A percentile compares a stretch with the other conserved stretches of the same genome.
Evolutionary conservation across 2,888 invertebrate genomes (phyloP).

Genomic region (Apamea epomidion): DNA sequence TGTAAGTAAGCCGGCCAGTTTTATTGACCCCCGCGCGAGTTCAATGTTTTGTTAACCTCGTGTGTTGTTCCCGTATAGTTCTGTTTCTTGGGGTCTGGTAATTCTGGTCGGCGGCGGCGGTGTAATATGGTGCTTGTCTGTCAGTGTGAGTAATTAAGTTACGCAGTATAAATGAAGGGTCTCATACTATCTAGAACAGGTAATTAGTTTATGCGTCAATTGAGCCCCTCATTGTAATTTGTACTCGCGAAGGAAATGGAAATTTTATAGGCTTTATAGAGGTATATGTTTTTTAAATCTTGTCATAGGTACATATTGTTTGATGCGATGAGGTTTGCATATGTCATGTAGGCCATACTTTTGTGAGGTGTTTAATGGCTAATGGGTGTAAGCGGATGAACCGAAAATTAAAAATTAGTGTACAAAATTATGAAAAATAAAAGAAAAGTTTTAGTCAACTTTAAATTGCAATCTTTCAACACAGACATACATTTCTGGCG

Average conservation of each 20-base stretch:
- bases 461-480: too few relatives aligned
- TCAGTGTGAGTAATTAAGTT: constrained; percentile 87
- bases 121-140: constrained; percentile 78
- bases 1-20: constrained; percentile 73
- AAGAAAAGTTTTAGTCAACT: too few relatives aligned
- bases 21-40: constrained; percentile 72
- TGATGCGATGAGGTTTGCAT: background rate
- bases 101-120: constrained; percentile 67
- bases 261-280: constrained; percentile 30
- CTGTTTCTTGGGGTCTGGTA: constrained; percentile 63
- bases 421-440: background rate
- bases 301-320: background rate
- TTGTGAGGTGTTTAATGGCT: background rate
- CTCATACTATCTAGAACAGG: constrained; percentile 83
- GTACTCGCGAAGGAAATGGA: constrained; percentile 56
- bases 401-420: background rate
- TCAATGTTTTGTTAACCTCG: constrained; percentile 67
- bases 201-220: constrained; percentile 84
- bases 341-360: background rate
- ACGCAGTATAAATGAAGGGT: constrained; percentile 86
- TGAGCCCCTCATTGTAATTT: constrained; percentile 60
- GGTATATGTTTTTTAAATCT: constrained; percentile 1
- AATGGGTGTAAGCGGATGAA: background rate
- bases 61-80: constrained; percentile 48
- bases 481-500: background rate